Conservation (phyloP, 2,797 vertebrate genomes). For the Glyptemys insculpta region DNA sequence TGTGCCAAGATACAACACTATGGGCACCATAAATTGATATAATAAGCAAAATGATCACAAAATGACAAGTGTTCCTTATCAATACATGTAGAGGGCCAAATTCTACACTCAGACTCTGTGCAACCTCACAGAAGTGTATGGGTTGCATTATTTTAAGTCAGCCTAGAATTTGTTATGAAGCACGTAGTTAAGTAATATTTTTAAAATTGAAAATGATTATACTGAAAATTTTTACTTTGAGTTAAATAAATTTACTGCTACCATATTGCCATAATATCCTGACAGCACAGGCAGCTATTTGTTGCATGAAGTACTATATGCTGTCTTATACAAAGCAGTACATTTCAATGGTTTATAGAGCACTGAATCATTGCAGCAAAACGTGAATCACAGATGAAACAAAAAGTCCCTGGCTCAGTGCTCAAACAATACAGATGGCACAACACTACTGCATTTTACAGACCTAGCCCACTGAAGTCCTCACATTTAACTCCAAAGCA, state of each 20-base stretch:
- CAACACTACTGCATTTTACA: background rate
- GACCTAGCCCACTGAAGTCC: background rate
- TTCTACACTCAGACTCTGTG: background rate
- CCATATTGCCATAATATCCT: background rate
- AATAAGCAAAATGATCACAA: background rate
- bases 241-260: background rate
- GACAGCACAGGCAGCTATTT: background rate
- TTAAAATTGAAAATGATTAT: background rate
- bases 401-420: background rate
- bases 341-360: background rate
- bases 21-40: background rate
- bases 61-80: background rate
- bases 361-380: background rate
- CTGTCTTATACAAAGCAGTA: background rate
- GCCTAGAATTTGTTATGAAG: background rate
- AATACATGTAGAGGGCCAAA: background rate
- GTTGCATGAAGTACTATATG: background rate
- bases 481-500: background rate
- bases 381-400: background rate
- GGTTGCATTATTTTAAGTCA: background rate
- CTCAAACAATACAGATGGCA: background rate
- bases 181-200: background rate
- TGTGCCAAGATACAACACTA: background rate
- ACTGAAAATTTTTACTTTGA: background rate
- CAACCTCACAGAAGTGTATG: background rate